phyloP scores from a whole-genome alignment of 2,797 vertebrate genomes.

The Lagodon rhomboides region DNA sequence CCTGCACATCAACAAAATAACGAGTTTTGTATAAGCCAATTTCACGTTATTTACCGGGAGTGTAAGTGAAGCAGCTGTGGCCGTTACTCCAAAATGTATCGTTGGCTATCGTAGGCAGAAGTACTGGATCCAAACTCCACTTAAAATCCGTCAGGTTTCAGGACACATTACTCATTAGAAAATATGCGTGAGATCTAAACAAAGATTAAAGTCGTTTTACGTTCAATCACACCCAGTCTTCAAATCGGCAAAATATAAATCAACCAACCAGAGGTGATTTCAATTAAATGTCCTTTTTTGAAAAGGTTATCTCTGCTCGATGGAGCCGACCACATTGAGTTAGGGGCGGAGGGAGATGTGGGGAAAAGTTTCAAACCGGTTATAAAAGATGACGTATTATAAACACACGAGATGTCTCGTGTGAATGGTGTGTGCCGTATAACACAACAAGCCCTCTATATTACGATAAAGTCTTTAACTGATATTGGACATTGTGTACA shows the following conservation, averaged over 20 bases:
- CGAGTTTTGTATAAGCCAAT: not conserved
- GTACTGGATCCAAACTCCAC: not conserved
- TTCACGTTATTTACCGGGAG: not conserved
- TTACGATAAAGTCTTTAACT: rapidly evolving
- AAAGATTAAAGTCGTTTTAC: rapidly evolving
- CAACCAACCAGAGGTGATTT: not conserved
- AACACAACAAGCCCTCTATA: rapidly evolving
- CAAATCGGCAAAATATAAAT: not conserved
- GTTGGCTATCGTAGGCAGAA: not conserved
- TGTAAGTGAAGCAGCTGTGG: not conserved
- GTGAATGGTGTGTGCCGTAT: not conserved
- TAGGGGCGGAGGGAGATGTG: not conserved
- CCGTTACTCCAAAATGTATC: not conserved
- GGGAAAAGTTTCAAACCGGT: not conserved
- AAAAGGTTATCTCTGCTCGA: not conserved
- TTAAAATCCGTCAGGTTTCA: not conserved
- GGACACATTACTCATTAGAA: rapidly evolving
- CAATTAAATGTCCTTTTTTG: rapidly evolving
- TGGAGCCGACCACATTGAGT: not conserved
- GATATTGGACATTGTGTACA: rapidly evolving
- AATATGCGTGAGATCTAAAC: rapidly evolving
- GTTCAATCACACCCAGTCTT: not conserved
- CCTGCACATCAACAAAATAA: not conserved
- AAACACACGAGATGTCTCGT: rapidly evolving
- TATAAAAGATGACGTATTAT: not conserved